These are phyloP conservation scores for Pollachius pollachius DNA, from an alignment of 2,113 vertebrate genomes.

Conservation along the genomic window DNA sequence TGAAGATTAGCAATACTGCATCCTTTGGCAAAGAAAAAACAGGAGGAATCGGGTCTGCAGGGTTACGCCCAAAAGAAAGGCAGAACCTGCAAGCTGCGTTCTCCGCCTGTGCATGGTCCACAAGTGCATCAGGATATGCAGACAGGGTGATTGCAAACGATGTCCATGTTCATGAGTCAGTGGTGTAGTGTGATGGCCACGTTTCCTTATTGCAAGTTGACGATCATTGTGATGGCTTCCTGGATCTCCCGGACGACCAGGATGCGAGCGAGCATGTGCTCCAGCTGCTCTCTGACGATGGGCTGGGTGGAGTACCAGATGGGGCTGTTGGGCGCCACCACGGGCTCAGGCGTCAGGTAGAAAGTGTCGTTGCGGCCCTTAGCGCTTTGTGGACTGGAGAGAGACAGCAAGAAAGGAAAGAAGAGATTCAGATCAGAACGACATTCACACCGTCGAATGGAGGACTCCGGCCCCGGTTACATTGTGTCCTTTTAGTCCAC, in stretches of 20 bases:
- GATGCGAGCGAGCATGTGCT: constrained; percentile 97
- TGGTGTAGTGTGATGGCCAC: constrained; percentile 35
- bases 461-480: not conserved
- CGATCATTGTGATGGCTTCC: constrained; percentile 87
- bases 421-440: no score
- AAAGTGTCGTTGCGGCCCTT: constrained; percentile 99
- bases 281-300: constrained; percentile 95
- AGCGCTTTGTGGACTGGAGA: constrained; percentile 92
- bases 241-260: constrained; percentile 97
- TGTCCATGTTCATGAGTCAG: constrained; percentile 51
- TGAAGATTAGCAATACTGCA: constrained; percentile 34
- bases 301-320: constrained; percentile 99
- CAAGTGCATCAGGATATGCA: constrained; percentile 31
- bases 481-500: not conserved
- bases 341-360: constrained; percentile 97
- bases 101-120: constrained; percentile 47
- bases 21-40: constrained; percentile 57
- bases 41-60: constrained; percentile 7
- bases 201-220: constrained; percentile 80
- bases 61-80: constrained; percentile 27
- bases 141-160: constrained; percentile 42
- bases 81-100: constrained; percentile 25
- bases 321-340: constrained; percentile 98
- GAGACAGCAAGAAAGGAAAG: constrained; percentile 37
- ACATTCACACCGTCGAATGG: no score